Percentiles rank a stretch among this genome's conserved stretches.
phyloP scores from a whole-genome alignment of 1,140 invertebrate genomes.

The Sarcophaga peregrina region DNA sequence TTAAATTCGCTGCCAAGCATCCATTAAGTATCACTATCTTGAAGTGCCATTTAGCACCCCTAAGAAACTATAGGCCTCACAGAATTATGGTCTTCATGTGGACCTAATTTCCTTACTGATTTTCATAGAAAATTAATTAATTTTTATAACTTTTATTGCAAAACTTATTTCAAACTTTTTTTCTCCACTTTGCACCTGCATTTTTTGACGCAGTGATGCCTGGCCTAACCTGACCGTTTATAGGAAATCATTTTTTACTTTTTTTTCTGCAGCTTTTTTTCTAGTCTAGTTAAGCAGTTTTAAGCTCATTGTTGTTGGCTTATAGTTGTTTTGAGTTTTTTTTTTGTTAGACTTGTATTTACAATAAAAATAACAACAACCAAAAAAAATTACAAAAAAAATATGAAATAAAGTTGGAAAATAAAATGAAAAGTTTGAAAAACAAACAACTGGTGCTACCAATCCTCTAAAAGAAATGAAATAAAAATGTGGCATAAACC shows the following conservation, averaged over 20 bases:
- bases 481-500: not conserved
- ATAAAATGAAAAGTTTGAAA: conserved; percentile 21
- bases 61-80: no score
- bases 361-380: conserved; percentile 17
- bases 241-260: not conserved
- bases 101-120: no score
- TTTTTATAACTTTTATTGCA: no score
- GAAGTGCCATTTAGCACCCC: no score
- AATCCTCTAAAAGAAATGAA: not conserved
- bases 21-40: no score
- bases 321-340: conserved; percentile 24
- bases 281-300: conserved; percentile 14
- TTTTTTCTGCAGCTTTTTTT: not conserved
- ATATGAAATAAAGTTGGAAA: not conserved
- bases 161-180: not conserved
- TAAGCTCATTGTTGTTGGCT: conserved; percentile 31
- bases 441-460: conserved; percentile 34
- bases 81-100: no score
- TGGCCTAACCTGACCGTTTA: not conserved
- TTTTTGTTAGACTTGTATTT: conserved; percentile 27
- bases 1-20: no score
- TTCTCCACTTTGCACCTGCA: not conserved
- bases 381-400: conserved; percentile 24
- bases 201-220: conserved; percentile 21
- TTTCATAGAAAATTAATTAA: no score